These are phyloP conservation scores for Sanderia malayensis DNA, from an alignment of 30 jellyfish, hydroid and myxozoan genomes.

Conservation along the genomic window DNA sequence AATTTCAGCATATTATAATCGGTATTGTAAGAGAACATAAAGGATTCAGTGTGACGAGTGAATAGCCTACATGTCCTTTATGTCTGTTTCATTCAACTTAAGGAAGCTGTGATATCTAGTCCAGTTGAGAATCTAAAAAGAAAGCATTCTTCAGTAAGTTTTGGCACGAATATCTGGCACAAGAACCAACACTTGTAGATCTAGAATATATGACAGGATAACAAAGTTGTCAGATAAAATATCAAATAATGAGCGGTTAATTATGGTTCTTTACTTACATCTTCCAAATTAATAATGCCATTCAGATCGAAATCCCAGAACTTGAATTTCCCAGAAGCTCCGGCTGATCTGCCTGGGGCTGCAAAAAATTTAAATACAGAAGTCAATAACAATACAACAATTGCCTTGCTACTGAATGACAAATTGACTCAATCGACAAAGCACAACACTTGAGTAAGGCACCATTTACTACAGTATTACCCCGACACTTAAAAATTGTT, in stretches of 20 bases:
- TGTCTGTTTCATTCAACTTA: conserved; percentile 65
- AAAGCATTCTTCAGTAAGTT: background rate
- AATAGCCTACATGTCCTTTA: conserved; percentile 62
- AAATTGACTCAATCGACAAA: background rate
- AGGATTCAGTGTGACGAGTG: background rate
- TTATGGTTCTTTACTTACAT: no score
- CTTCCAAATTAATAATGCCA: conserved; percentile 56
- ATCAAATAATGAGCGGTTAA: background rate
- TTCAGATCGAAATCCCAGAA: conserved; percentile 79
- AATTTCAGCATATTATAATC: background rate
- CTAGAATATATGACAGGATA: background rate
- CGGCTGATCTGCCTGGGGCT: conserved; percentile 65
- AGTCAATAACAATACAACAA: no score
- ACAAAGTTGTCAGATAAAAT: background rate
- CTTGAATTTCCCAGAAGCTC: conserved; percentile 56
- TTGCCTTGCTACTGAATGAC: background rate
- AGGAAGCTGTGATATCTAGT: conserved; percentile 73
- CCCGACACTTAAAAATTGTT: background rate
- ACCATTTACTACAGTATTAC: background rate
- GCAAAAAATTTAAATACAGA: no score
- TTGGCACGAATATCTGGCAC: background rate
- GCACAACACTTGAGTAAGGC: background rate
- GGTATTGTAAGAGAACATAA: background rate
- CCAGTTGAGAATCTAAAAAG: conserved; percentile 47
- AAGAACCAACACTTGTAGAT: no score